Conservation (phyloP, 2,797 vertebrate genomes). For the Podargus strigoides region DNA sequence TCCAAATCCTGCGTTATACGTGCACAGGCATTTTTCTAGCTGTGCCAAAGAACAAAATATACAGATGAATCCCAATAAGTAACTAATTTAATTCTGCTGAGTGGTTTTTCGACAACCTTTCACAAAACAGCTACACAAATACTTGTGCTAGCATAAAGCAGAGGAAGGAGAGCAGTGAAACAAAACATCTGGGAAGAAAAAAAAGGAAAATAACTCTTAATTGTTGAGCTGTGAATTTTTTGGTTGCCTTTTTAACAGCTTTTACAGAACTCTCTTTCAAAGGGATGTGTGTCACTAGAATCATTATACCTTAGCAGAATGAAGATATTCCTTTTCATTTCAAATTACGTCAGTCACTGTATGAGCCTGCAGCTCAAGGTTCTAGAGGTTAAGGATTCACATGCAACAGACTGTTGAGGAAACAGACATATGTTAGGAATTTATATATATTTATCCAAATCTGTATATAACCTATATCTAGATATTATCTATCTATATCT, state of each 20-base stretch:
- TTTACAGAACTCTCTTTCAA: not conserved
- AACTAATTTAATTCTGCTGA: not conserved
- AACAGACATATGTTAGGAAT: not conserved
- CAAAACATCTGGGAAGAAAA: not conserved
- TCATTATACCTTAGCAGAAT: not conserved
- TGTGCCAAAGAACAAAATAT: not conserved
- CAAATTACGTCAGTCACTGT: not conserved
- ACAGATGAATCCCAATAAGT: not conserved
- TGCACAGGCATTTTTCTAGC: not conserved
- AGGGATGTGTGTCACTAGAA: not conserved
- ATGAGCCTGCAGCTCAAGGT: not conserved
- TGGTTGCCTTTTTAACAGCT: not conserved
- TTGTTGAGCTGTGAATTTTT: not conserved
- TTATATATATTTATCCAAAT: not conserved
- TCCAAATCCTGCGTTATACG: not conserved
- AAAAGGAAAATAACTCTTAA: not conserved
- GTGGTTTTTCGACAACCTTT: not conserved
- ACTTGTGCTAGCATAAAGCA: not conserved
- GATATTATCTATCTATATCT: not conserved
- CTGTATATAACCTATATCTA: not conserved
- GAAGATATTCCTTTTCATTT: not conserved
- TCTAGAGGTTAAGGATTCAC: not conserved
- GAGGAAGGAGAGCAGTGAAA: not conserved
- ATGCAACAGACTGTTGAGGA: not conserved
- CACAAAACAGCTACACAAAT: not conserved